Percentiles rank a stretch among this genome's conserved stretches.
Conservation (phyloP, 2,797 vertebrate genomes). For the Silurus aristotelis region DNA sequence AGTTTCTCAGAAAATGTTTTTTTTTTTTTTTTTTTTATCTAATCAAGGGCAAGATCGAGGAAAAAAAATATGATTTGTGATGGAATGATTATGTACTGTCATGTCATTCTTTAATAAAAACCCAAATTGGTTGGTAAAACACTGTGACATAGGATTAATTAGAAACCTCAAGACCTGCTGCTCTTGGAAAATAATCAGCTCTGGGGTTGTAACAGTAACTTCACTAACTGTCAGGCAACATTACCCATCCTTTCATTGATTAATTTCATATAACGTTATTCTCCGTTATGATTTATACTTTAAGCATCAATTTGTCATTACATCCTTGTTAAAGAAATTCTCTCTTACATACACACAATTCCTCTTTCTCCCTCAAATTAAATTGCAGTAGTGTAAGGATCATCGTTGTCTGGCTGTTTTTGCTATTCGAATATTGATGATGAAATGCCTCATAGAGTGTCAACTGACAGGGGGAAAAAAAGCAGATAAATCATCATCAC, state of each 20-base stretch:
- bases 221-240: neutral
- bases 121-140: neutral
- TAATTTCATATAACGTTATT: neutral
- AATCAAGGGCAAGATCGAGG: neutral
- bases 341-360: neutral
- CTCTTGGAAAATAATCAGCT: neutral
- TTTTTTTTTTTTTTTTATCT: neutral
- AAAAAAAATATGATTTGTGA: neutral
- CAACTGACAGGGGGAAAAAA: conserved; percentile 64
- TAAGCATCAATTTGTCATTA: neutral
- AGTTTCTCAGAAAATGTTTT: neutral
- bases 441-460: conserved; percentile 66
- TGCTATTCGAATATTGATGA: conserved; percentile 68
- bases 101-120: neutral
- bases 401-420: conserved; percentile 68
- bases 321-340: neutral
- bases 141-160: neutral
- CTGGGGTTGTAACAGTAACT: neutral
- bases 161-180: neutral
- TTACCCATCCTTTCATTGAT: neutral
- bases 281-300: neutral
- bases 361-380: conserved; percentile 44
- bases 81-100: neutral
- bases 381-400: conserved; percentile 70
- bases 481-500: conserved; percentile 63